These are phyloP conservation scores for Eleginops maclovinus DNA, from an alignment of 2,113 vertebrate species.

Conservation along the genomic window DNA sequence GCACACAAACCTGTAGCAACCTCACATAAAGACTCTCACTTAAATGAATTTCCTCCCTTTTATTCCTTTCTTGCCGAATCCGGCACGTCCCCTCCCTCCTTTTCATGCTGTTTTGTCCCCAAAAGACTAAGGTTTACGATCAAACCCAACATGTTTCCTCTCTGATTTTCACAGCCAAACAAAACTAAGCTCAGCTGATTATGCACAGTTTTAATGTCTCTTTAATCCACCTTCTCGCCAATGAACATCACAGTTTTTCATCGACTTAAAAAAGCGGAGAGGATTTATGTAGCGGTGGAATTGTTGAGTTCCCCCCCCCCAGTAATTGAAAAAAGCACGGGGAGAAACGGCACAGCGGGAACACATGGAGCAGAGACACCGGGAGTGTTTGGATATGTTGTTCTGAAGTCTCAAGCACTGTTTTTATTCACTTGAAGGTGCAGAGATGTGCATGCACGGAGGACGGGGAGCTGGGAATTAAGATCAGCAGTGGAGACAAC, in stretches of 20 bases:
- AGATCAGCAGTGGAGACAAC: slow-evolving; percentile 55
- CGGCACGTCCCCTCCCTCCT: slow-evolving; percentile 31
- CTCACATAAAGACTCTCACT: slow-evolving; percentile 52
- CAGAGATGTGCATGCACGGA: slow-evolving; percentile 58
- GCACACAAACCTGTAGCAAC: no score
- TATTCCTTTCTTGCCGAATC: slow-evolving; percentile 24
- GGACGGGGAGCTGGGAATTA: slow-evolving; percentile 57
- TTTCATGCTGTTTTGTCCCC: slow-evolving; percentile 26
- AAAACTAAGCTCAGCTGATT: slow-evolving; percentile 40
- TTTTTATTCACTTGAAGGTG: slow-evolving; percentile 60
- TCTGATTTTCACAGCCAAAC: slow-evolving; percentile 52
- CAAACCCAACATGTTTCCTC: slow-evolving; percentile 50
- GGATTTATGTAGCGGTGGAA: not conserved
- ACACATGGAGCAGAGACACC: slow-evolving; percentile 50
- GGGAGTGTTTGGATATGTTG: slow-evolving; percentile 56
- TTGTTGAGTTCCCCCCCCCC: not conserved
- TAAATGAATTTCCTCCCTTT: slow-evolving; percentile 53
- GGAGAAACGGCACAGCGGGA: slow-evolving; percentile 52
- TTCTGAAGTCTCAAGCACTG: slow-evolving; percentile 41
- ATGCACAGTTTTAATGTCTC: slow-evolving; percentile 49
- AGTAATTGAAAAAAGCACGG: slow-evolving; percentile 45
- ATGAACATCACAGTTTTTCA: slow-evolving; percentile 41
- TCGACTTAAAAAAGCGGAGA: slow-evolving; percentile 27
- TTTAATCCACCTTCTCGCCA: slow-evolving; percentile 47
- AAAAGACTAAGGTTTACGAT: slow-evolving; percentile 52